phyloP scores from a whole-genome alignment of 1,140 invertebrate species.

The Pogonomyrmex californicus region DNA sequence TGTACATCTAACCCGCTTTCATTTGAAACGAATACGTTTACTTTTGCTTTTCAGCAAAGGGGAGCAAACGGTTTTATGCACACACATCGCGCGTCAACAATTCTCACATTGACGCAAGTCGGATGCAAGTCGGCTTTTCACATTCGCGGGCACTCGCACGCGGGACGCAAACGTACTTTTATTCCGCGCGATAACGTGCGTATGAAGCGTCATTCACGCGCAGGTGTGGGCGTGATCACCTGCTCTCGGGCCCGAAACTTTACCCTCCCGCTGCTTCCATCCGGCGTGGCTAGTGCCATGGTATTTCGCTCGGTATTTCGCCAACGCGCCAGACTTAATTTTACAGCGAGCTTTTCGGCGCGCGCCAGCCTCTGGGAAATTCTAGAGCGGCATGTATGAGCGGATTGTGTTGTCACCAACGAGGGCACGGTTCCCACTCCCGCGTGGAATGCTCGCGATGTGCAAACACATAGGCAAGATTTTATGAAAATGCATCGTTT shows the following conservation, averaged over 20 bases:
- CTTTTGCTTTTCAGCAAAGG: background rate
- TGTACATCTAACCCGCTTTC: background rate
- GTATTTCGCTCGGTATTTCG: conserved; percentile 69
- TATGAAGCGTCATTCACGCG: conserved; percentile 44
- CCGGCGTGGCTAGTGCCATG: conserved; percentile 2
- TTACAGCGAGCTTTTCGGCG: conserved; percentile 64
- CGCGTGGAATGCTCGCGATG: conserved; percentile 62
- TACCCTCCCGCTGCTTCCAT: conserved; percentile 62
- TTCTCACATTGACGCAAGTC: conserved; percentile 1
- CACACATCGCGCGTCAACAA: background rate
- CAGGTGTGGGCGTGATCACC: conserved; percentile 83
- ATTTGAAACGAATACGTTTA: background rate
- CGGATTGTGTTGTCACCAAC: conserved; percentile 35
- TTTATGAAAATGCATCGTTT: conserved; percentile 19
- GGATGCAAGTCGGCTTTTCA: background rate
- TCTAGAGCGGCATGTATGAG: conserved; percentile 27
- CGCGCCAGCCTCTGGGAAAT: conserved; percentile 56
- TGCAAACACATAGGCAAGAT: conserved; percentile 12
- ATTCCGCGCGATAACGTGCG: conserved; percentile 41
- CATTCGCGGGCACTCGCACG: conserved; percentile 1
- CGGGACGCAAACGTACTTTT: conserved; percentile 39
- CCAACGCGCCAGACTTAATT: conserved; percentile 70
- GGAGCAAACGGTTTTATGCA: background rate
- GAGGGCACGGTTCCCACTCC: conserved; percentile 42
- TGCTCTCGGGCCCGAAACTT: conserved; percentile 74